A percentile compares a stretch with the other conserved stretches of the same genome.
Conservation (phyloP, 2,113 vertebrate genomes). For the Corythoichthys intestinalis region DNA sequence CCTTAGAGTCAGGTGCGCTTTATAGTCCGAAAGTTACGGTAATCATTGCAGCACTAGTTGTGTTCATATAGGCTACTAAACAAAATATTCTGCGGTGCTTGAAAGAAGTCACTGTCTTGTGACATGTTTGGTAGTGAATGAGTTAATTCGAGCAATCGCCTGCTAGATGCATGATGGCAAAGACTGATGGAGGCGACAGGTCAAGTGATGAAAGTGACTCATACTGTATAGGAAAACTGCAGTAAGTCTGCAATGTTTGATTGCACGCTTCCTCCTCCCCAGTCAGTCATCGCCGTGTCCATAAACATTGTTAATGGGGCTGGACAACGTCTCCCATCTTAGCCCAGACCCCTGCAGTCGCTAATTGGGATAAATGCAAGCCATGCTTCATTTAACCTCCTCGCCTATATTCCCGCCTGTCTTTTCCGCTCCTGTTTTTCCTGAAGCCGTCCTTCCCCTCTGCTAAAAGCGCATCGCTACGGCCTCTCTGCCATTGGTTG, state of each 20-base stretch:
- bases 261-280: constrained; percentile 27
- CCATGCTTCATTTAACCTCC: constrained; percentile 69
- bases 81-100: too few relatives aligned
- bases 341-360: constrained; percentile 65
- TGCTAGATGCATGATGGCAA: too few relatives aligned
- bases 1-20: too few relatives aligned
- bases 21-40: too few relatives aligned
- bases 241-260: background rate
- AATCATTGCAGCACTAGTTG: too few relatives aligned
- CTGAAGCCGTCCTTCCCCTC: constrained; percentile 18
- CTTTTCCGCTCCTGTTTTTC: constrained; percentile 19
- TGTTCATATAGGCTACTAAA: too few relatives aligned
- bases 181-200: background rate
- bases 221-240: background rate
- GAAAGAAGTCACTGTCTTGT: too few relatives aligned
- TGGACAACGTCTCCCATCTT: constrained; percentile 55
- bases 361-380: constrained; percentile 76
- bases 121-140: too few relatives aligned
- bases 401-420: constrained; percentile 41
- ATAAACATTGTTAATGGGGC: constrained; percentile 75
- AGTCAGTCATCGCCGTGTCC: constrained; percentile 65
- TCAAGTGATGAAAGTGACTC: background rate
- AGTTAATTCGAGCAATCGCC: too few relatives aligned
- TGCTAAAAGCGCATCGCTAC: constrained; percentile 9
- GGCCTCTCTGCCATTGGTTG: constrained; percentile 33